phyloP scores from a whole-genome alignment of 2,797 vertebrate species.

The Erethizon dorsatum region DNA sequence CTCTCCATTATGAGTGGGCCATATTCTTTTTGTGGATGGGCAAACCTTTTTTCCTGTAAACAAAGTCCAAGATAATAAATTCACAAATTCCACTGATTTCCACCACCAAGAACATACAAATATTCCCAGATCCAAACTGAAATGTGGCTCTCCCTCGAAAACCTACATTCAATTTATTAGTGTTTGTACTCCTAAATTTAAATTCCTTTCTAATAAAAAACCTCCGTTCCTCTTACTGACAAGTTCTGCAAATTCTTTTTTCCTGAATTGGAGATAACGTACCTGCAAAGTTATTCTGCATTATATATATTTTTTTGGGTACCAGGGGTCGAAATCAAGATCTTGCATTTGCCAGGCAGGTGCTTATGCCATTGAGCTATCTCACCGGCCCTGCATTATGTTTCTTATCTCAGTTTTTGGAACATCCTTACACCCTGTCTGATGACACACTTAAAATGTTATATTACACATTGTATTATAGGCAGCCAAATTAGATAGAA shows the following conservation, averaged over 20 bases:
- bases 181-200: background rate
- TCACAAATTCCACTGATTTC: background rate
- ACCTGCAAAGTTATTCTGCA: no score
- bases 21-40: background rate
- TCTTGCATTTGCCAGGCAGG: no score
- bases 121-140: background rate
- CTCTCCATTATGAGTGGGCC: background rate
- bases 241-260: background rate
- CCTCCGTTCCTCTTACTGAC: background rate
- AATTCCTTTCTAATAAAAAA: background rate
- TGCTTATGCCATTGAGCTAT: no score
- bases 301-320: no score
- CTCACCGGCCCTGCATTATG: no score
- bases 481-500: background rate
- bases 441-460: background rate
- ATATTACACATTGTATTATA: background rate
- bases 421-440: no score
- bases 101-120: background rate
- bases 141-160: background rate
- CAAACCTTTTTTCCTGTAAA: background rate
- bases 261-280: background rate
- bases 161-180: background rate
- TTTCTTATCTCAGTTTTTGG: background rate
- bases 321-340: no score
- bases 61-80: background rate